Base-by-base conservation (phyloP, 2,888 invertebrate species). In the Aspidiotus rigidus region DNA sequence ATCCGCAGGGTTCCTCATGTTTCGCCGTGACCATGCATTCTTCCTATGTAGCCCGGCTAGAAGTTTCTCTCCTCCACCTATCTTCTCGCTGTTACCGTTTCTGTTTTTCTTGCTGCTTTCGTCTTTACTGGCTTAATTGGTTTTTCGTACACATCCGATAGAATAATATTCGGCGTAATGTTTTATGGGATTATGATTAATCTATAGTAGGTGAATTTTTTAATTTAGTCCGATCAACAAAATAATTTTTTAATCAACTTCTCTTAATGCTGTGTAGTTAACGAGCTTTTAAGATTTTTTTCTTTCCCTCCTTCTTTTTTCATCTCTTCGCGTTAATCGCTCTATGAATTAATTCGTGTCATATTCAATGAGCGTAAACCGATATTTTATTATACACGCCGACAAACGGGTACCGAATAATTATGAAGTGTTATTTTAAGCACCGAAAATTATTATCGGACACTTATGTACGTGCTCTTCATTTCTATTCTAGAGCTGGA, bases 1-100 rank as follows among this genome's bases (percentile, higher is more conserved):
- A 54, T 69, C 69, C 57, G 57, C 69, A 57, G 69, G 69, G 69
- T 69, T 55, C 54, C 66, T 66, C 49, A 59, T 44, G 66, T 44
- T 66, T 66, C 59, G 49, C 66, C 59, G 59, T 66, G 66, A 66
- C 66, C 66, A 59, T 66, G 66, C 66, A 66, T 66, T 66, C 59
- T 66, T 44, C 66, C 60, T 66, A 17, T 28, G 28, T 49, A 57
- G 59, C 66, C 57, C 66, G 59, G 66, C 57, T 66, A 59, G 66
- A 42, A 66, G 66, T 59, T 64, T 66, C 66, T 39, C 64, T 64
- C 57, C 55, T 53, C 66, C 49, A 28, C 44, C 16, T 28, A 39
- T 57, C 57, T 56, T 55, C 53, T 64, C 55, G 16, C 49, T 63
- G 41, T 64, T 55, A 10, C 64, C 17, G 42, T 57, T 64, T 64